Evolutionary conservation across 2,113 vertebrate species (phyloP).

Genomic region (Danio rerio): GRCz12tu NC_133198.1:29819001-29819500

Average conservation of each 20-base stretch:
- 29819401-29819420: too few relatives aligned
- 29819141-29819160: neutral
- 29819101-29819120: neutral
- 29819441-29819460: too few relatives aligned
- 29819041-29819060: neutral
- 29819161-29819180: neutral
- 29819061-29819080: conserved; percentile 1
- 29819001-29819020: neutral
- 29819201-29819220: neutral
- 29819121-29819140: neutral
- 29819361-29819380: too few relatives aligned
- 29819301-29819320: neutral
- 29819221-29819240: neutral
- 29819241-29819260: neutral
- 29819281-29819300: neutral
- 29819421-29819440: too few relatives aligned
- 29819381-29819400: too few relatives aligned
- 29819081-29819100: neutral
- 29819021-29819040: conserved; percentile 2
- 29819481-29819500: too few relatives aligned
- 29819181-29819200: neutral
- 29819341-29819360: too few relatives aligned
- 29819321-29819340: neutral
- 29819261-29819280: too few relatives aligned
- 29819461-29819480: too few relatives aligned